Percentiles rank a stretch among this genome's conserved stretches.
Evolutionary conservation across 92 coral and sea anemone species (phyloP).

Genomic region (Virgularia gustaviana): DNA sequence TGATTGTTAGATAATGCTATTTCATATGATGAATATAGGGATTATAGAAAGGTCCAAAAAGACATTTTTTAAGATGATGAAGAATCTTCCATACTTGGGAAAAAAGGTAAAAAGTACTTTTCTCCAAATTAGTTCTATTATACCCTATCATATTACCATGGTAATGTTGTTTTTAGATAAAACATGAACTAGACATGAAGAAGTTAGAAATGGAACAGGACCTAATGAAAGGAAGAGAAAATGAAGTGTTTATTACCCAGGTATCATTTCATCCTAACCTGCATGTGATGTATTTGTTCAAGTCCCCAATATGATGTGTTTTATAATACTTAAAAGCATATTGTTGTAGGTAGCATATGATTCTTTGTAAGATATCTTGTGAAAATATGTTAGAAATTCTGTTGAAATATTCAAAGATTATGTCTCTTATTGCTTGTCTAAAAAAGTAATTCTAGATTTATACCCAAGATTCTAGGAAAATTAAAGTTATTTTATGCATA

Average conservation of each 20-base stretch:
- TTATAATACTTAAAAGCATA: no score
- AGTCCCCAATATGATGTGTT: no score
- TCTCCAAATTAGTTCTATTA: not conserved
- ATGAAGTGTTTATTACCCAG: slow-evolving; percentile 16
- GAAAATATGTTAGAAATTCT: not conserved
- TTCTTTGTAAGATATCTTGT: no score
- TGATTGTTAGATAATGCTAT: no score
- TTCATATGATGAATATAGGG: no score
- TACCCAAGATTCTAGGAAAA: no score
- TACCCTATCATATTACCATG: not conserved
- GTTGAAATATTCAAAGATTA: not conserved
- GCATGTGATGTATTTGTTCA: no score
- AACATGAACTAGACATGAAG: not conserved
- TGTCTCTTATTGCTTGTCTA: not conserved
- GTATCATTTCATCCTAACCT: no score
- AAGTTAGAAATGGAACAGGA: slow-evolving; percentile 14
- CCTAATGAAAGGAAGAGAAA: not conserved
- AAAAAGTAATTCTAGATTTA: no score
- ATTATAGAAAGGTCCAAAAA: slow-evolving; percentile 72
- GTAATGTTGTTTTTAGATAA: slow-evolving; percentile 8
- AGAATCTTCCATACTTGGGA: slow-evolving; percentile 63
- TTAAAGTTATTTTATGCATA: no score
- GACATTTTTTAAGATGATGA: slow-evolving; percentile 54
- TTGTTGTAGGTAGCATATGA: no score
- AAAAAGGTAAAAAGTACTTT: slow-evolving; percentile 55